phyloP scores from a whole-genome alignment of 1,140 invertebrate genomes.

The Drosophila kepulauana region DNA sequence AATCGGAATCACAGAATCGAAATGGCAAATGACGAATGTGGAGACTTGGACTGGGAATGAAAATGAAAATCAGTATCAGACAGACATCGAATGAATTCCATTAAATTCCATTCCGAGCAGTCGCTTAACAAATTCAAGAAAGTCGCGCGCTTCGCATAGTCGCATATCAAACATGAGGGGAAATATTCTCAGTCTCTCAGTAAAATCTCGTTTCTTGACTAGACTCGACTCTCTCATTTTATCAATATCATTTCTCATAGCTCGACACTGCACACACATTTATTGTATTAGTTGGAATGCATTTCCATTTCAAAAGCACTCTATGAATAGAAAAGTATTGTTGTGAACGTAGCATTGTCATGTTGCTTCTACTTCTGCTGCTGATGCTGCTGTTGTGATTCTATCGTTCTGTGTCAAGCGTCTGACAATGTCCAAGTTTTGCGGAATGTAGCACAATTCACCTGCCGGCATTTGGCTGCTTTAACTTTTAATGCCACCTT shows the following conservation, averaged over 20 bases:
- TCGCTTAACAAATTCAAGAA: conserved; percentile 64
- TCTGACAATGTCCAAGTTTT: conserved; percentile 36
- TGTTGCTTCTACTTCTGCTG: conserved; percentile 11
- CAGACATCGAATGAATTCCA: conserved; percentile 66
- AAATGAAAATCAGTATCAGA: conserved; percentile 24
- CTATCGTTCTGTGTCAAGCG: conserved; percentile 30
- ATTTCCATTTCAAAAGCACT: conserved; percentile 60
- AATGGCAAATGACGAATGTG: conserved; percentile 6
- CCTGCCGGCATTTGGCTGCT: conserved; percentile 27
- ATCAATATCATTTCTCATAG: conserved; percentile 34
- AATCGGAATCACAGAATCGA: conserved; percentile 51
- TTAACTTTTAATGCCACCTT: conserved; percentile 35
- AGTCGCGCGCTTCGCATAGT: conserved; percentile 54
- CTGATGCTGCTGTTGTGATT: conserved; percentile 1
- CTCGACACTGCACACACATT: conserved; percentile 14
- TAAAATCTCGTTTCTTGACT: conserved; percentile 21
- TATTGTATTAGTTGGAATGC: conserved; percentile 68
- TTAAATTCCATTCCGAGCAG: conserved; percentile 64
- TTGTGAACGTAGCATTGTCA: conserved; percentile 36
- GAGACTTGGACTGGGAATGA: conserved; percentile 10
- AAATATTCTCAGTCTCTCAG: conserved; percentile 16
- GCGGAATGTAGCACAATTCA: conserved; percentile 48
- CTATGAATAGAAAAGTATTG: conserved; percentile 60
- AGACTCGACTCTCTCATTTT: conserved; percentile 3
- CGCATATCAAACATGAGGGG: conserved; percentile 15